Evolutionary conservation across 2,888 invertebrate species (phyloP).

Genomic region (Ashinkailepas kermadecensis): DNA sequence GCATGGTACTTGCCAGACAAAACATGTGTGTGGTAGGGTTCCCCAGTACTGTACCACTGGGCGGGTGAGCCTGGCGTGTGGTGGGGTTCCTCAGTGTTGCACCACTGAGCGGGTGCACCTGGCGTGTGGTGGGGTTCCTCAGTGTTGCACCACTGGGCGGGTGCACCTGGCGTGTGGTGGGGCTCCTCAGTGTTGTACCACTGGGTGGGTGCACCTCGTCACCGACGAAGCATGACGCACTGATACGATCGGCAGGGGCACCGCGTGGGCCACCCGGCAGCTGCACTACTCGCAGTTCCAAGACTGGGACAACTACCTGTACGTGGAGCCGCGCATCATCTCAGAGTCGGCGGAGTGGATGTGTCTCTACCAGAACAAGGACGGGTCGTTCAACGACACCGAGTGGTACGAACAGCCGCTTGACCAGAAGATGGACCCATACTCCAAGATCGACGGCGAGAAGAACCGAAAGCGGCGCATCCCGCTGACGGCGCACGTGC

Average conservation of each 20-base stretch:
- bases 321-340: slow-evolving; percentile 82
- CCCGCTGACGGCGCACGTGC: slow-evolving; percentile 84
- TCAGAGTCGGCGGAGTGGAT: slow-evolving; percentile 79
- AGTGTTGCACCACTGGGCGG: no score
- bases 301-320: slow-evolving; percentile 94
- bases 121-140: no score
- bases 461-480: slow-evolving; percentile 44
- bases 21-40: no score
- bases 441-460: slow-evolving; percentile 25
- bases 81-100: no score
- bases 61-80: no score
- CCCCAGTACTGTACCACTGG: no score
- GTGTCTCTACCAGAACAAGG: slow-evolving; percentile 68
- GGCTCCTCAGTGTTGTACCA: no score
- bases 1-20: no score
- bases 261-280: slow-evolving; percentile 78
- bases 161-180: no score
- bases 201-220: no score
- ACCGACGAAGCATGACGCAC: no score
- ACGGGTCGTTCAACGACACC: slow-evolving; percentile 63
- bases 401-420: slow-evolving; percentile 29
- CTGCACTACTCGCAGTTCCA: slow-evolving; percentile 90
- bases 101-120: no score
- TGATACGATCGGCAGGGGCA: slow-evolving; percentile 54
- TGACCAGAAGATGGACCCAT: slow-evolving; percentile 32